Percentiles rank a stretch among this genome's conserved stretches.
phyloP scores from a whole-genome alignment of 2,797 vertebrate species.

The Menidia menidia region DNA sequence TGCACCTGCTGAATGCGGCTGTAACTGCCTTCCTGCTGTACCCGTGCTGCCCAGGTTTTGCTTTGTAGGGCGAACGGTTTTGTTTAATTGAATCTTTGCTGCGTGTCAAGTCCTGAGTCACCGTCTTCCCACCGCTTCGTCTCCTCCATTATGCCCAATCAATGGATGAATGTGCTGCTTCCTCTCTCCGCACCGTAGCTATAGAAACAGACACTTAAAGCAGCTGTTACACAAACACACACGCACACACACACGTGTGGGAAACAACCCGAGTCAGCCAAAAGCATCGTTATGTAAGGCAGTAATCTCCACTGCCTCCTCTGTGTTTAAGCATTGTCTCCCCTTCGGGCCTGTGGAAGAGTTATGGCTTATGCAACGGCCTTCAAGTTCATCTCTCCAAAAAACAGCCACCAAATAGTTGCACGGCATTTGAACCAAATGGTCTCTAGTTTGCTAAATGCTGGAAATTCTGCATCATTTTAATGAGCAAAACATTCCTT shows the following conservation, averaged over 20 bases:
- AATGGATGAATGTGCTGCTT: constrained; percentile 51
- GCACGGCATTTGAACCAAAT: constrained; percentile 10
- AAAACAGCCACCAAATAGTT: constrained; percentile 27
- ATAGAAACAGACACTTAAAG: constrained; percentile 73
- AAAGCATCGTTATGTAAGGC: constrained; percentile 69
- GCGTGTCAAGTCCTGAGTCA: constrained; percentile 24
- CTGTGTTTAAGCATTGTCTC: constrained; percentile 53
- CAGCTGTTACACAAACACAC: constrained; percentile 26
- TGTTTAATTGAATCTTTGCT: constrained; percentile 33
- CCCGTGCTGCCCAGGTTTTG: constrained; percentile 13
- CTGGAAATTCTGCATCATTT: not conserved
- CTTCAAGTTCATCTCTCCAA: constrained; percentile 35
- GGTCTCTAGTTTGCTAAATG: not conserved
- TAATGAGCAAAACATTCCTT: not conserved
- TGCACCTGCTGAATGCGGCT: too few species aligned
- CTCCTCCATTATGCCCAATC: constrained; percentile 61
- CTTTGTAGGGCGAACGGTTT: constrained; percentile 19
- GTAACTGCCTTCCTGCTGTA: not conserved
- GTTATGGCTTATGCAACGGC: constrained; percentile 52
- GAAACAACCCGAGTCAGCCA: constrained; percentile 60
- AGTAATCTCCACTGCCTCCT: constrained; percentile 53
- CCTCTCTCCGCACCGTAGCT: constrained; percentile 60
- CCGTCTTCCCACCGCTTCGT: constrained; percentile 25
- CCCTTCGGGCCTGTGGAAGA: constrained; percentile 41
- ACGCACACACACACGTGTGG: constrained; percentile 32